Percentiles rank a stretch among this genome's conserved stretches.
Evolutionary conservation across 2,797 vertebrate species (phyloP).

Genomic region (Carcharodon carcharias): DNA sequence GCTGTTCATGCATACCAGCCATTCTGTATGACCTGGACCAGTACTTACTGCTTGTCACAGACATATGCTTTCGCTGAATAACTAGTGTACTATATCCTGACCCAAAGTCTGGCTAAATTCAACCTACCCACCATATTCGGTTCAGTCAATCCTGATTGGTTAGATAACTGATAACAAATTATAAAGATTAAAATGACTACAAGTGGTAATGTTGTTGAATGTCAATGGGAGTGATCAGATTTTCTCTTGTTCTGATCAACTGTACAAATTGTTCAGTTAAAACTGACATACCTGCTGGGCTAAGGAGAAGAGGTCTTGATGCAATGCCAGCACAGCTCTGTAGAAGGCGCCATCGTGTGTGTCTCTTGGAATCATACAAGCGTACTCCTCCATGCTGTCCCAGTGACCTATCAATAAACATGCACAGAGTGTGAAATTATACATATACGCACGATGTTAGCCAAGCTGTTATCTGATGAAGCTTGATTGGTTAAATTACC

Average conservation of each 20-base stretch:
- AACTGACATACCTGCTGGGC: slow-evolving; percentile 77
- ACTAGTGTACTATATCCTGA: neutral
- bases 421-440: neutral
- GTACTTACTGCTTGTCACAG: neutral
- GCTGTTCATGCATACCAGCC: neutral
- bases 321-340: slow-evolving; percentile 86
- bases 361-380: slow-evolving; percentile 94
- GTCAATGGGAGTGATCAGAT: neutral
- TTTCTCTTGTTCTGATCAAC: neutral
- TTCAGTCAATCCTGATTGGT: neutral
- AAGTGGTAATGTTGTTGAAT: neutral
- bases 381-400: slow-evolving; percentile 99
- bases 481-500: neutral
- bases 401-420: slow-evolving; percentile 72
- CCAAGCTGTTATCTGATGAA: neutral
- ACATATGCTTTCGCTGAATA: neutral
- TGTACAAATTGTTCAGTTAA: neutral
- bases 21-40: neutral
- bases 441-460: neutral
- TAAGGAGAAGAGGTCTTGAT: slow-evolving; percentile 95
- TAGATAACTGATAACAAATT: neutral
- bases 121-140: neutral
- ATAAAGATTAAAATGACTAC: neutral
- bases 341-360: slow-evolving; percentile 96
- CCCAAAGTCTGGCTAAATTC: neutral